Percentiles rank a stretch among this genome's conserved stretches.
Evolutionary conservation across 1,140 invertebrate genomes (phyloP).

Genomic region (Megalopta genalis): DNA sequence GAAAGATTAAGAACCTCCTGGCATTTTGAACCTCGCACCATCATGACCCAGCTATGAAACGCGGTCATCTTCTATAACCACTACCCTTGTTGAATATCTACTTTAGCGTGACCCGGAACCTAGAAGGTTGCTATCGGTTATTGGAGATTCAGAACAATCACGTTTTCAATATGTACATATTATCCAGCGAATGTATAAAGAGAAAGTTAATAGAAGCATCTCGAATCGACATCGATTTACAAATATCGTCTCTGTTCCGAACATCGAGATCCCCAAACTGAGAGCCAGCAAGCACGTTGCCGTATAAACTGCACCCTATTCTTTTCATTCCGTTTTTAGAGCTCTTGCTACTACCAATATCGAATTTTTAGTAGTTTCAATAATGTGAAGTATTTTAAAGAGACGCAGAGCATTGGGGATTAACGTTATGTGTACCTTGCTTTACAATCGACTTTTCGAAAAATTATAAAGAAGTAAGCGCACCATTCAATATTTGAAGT

Average conservation of each 20-base stretch:
- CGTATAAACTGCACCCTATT: neutral
- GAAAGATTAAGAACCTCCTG: too few relatives aligned
- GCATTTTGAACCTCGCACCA: neutral
- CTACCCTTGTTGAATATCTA: constrained; percentile 20
- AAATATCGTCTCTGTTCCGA: constrained; percentile 15
- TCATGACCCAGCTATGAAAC: neutral
- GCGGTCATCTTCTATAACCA: neutral
- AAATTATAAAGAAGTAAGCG: too few relatives aligned
- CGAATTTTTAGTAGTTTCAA: neutral
- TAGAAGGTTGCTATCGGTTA: constrained; percentile 18
- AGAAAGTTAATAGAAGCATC: constrained; percentile 26
- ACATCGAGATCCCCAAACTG: neutral
- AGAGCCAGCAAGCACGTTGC: neutral
- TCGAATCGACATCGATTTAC: constrained; percentile 17
- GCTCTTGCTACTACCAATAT: neutral
- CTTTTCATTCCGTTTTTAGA: neutral
- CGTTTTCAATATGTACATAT: constrained; percentile 32
- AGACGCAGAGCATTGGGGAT: too few relatives aligned
- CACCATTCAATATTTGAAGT: too few relatives aligned
- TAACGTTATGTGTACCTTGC: too few relatives aligned
- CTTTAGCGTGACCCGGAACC: constrained; percentile 20
- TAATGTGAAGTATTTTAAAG: neutral
- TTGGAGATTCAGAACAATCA: constrained; percentile 31
- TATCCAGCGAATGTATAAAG: constrained; percentile 22
- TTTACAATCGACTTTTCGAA: too few relatives aligned